phyloP scores from a whole-genome alignment of 2,113 vertebrate genomes.

The Lampris megalopsis region DNA sequence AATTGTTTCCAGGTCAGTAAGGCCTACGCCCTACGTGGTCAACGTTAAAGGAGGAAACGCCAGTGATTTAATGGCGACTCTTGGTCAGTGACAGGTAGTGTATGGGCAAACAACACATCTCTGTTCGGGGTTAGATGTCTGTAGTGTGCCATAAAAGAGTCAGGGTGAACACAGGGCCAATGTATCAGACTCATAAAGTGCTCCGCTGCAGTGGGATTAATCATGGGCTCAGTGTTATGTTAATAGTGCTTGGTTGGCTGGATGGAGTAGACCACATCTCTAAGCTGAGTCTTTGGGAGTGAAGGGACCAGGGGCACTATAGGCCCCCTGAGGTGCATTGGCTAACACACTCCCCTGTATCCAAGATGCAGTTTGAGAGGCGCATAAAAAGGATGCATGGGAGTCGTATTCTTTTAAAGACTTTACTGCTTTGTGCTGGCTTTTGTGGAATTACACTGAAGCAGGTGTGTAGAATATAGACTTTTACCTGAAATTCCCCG shows the following conservation, averaged over 20 bases:
- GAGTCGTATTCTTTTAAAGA: neutral
- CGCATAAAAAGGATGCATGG: neutral
- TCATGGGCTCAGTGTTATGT: constrained; percentile 36
- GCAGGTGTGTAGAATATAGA: neutral
- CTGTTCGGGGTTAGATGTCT: constrained; percentile 48
- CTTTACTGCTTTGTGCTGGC: neutral
- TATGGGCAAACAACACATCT: constrained; percentile 26
- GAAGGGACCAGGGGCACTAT: neutral
- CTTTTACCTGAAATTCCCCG: constrained; percentile 7
- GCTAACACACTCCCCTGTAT: constrained; percentile 41
- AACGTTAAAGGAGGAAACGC: neutral
- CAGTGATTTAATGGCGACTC: neutral
- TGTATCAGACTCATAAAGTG: constrained; percentile 55
- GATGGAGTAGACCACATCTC: constrained; percentile 11
- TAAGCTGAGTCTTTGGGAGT: neutral
- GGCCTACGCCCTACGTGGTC: neutral
- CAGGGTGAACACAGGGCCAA: constrained; percentile 30
- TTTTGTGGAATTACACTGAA: neutral
- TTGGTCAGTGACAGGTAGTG: neutral
- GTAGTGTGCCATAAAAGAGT: constrained; percentile 48
- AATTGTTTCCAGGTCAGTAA: neutral
- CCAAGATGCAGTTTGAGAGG: constrained; percentile 37
- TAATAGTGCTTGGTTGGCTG: constrained; percentile 18
- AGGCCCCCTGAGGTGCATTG: constrained; percentile 37
- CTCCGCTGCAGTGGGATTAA: constrained; percentile 45